These are phyloP conservation scores for Ginglymostoma cirratum DNA, from an alignment of 2,113 vertebrate species.

Conservation along the genomic window DNA sequence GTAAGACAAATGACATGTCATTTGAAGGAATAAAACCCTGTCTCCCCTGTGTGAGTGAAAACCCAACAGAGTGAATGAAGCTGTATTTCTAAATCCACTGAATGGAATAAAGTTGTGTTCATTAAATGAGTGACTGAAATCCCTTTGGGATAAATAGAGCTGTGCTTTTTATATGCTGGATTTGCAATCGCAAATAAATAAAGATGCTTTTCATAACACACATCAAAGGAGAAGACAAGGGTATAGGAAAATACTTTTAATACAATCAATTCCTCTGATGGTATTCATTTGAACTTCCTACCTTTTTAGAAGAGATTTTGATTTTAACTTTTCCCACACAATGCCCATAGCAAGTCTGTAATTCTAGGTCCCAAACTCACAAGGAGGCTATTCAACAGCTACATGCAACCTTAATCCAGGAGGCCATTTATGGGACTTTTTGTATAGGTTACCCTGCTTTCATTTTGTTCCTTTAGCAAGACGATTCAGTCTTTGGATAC, in stretches of 20 bases:
- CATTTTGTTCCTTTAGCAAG: neutral
- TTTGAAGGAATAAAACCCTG: neutral
- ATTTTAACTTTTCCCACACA: neutral
- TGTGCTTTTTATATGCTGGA: neutral
- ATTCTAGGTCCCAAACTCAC: slow-evolving; percentile 14
- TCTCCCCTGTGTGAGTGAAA: neutral
- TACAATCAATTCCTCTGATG: neutral
- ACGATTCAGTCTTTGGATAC: neutral
- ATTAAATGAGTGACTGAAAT: neutral
- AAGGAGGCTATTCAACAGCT: neutral
- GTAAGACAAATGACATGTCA: neutral
- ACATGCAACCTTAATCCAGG: neutral
- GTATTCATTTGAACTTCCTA: neutral
- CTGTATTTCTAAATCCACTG: neutral
- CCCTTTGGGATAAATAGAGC: slow-evolving; percentile 5
- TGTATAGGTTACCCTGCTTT: neutral
- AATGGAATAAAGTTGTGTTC: slow-evolving; percentile 10
- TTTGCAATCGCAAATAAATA: neutral
- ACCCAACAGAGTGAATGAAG: slow-evolving; percentile 3
- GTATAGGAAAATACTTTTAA: neutral
- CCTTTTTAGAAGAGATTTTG: neutral
- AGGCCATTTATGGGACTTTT: neutral
- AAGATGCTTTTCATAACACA: slow-evolving; percentile 5
- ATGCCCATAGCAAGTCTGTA: neutral
- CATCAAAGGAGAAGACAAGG: neutral